Base-by-base conservation (phyloP, 1,140 invertebrate genomes). In the Pararge aegeria region DNA sequence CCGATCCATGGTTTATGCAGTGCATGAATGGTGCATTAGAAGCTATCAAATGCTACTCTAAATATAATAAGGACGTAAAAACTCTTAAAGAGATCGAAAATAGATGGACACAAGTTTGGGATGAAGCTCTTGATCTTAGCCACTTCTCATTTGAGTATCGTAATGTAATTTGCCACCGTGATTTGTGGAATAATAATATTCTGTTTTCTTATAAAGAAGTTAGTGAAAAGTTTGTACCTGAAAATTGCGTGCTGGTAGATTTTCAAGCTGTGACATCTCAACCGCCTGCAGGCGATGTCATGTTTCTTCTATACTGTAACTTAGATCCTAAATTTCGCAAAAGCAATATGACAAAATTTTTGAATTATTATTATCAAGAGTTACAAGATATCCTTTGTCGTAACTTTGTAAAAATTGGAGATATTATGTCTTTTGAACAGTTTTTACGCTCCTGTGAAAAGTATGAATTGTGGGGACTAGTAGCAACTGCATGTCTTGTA, bases 171-270 rank as follows among this genome's bases (percentile, higher is more conserved):
- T 90, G 87, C 34, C 94, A 94, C 73, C 90, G 91, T 0, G 92
- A 94, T 81, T 76, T 92, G 3, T 94, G 93, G 93, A 87, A 89
- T 16, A 93, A 92, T 34, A 94, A 94, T 67, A 66, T 94, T 0
- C 80, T 94, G 63, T 94, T 93, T 68, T 91, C 90, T 64, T 92
- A 93, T 53, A 73, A 89, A 54, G 13, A 87, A 29, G 37, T 12
- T 5, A 55, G 66, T 21, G 51, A 55, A 7, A 19, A 16, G 10
- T 18, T 48, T 0, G 74, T 82, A 29, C 84, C 90, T 1, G 76
- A 84, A 9, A 78, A 90, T 5, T 93, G 93, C 55, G 62, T 92
- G 1, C 68, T 94, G 0, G 90, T 94, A 0, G 93, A 94, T 68
- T 94, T 92, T 58, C 92, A 93, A 75, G 68, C 92, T 2, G 67